phyloP scores from a whole-genome alignment of 2,888 invertebrate species.

The Patella pellucida region DNA sequence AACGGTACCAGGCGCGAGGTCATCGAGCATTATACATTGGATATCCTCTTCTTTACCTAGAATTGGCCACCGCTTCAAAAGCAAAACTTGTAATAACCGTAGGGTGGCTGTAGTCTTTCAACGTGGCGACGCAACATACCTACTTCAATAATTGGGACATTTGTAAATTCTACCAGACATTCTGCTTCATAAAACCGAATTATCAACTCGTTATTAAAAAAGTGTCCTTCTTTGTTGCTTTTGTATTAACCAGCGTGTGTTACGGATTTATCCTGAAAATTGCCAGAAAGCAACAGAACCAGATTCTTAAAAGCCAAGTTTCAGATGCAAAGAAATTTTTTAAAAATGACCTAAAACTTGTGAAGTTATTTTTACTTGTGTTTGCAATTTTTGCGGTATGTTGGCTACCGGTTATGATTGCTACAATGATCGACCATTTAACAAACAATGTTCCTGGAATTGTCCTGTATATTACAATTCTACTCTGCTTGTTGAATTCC shows the following conservation, averaged over 20 bases:
- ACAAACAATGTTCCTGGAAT: conserved; percentile 13
- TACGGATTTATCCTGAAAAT: neutral
- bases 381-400: conserved; percentile 32
- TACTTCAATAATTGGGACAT: conserved; percentile 21
- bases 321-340: neutral
- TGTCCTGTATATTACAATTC: conserved; percentile 12
- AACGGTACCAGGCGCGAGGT: too few species aligned
- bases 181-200: conserved; percentile 9
- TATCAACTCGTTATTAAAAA: conserved; percentile 27
- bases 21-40: conserved; percentile 26
- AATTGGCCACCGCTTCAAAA: conserved; percentile 20
- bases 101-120: conserved; percentile 18
- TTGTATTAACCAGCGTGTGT: neutral
- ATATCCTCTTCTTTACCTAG: conserved; percentile 22
- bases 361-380: conserved; percentile 30
- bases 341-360: conserved; percentile 22
- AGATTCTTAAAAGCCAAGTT: too few species aligned
- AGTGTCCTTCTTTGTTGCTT: conserved; percentile 19
- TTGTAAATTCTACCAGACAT: conserved; percentile 15
- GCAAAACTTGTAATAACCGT: conserved; percentile 18
- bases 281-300: neutral
- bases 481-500: conserved; percentile 30
- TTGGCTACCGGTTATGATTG: conserved; percentile 30
- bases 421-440: conserved; percentile 24
- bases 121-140: conserved; percentile 21